Percentiles rank a stretch among this genome's conserved stretches.
Evolutionary conservation across 2,888 invertebrate species (phyloP).

Genomic region (Metallyticus violacea): DNA sequence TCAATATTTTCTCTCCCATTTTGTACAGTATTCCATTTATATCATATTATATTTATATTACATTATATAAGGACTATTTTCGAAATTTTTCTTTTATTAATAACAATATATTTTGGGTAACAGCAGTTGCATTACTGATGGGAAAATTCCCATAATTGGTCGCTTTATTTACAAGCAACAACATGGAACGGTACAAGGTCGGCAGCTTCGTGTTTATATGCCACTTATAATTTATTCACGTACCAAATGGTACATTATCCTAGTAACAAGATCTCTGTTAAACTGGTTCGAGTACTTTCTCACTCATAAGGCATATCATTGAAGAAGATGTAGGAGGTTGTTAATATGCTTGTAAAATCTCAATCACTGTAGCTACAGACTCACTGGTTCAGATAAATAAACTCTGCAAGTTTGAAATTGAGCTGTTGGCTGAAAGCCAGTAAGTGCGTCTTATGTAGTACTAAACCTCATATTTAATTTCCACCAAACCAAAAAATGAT

Average conservation of each 20-base stretch:
- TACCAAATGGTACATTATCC: not conserved
- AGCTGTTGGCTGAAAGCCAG: no score
- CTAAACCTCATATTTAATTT: no score
- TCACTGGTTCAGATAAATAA: no score
- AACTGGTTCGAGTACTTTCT: not conserved
- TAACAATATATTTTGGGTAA: not conserved
- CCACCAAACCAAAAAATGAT: no score
- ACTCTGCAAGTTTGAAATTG: no score
- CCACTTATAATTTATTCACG: not conserved
- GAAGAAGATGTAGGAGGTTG: not conserved
- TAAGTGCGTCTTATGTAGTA: no score
- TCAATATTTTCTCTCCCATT: no score
- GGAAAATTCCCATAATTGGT: not conserved
- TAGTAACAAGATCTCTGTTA: not conserved
- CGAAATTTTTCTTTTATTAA: not conserved
- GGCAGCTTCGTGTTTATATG: not conserved
- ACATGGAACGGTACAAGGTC: not conserved
- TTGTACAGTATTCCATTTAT: no score
- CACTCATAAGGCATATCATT: not conserved
- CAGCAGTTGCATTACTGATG: not conserved
- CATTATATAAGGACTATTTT: no score
- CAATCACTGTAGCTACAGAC: no score
- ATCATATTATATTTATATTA: no score
- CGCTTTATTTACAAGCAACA: not conserved
- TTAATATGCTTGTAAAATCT: no score